Evolutionary conservation across 1,140 invertebrate genomes (phyloP).

Genomic region (Lanistes nyassanus): DNA sequence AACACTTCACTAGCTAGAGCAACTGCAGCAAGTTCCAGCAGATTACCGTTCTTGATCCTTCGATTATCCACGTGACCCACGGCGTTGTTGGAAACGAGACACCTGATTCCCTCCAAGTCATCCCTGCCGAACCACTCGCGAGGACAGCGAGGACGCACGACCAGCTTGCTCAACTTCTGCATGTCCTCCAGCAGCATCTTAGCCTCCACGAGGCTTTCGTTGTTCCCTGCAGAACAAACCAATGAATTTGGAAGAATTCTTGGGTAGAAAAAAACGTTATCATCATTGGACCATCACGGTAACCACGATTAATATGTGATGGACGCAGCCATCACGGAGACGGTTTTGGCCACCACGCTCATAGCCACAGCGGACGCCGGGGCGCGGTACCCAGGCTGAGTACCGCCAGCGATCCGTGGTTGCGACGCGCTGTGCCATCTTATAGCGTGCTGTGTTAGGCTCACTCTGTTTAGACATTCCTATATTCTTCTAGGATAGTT

Average conservation of each 20-base stretch:
- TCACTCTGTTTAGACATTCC: too few species aligned
- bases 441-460: too few species aligned
- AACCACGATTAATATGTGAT: too few species aligned
- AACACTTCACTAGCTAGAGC: too few species aligned
- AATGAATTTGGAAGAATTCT: neutral
- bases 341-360: too few species aligned
- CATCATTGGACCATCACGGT: neutral
- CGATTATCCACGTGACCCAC: conserved; percentile 21
- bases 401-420: too few species aligned
- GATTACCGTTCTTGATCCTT: neutral
- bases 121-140: conserved; percentile 36
- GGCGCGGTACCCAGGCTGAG: too few species aligned
- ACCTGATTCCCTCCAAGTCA: conserved; percentile 23
- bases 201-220: conserved; percentile 29
- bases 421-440: too few species aligned
- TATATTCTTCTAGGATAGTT: too few species aligned
- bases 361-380: too few species aligned
- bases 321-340: too few species aligned
- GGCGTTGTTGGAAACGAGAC: conserved; percentile 24
- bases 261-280: neutral
- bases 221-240: conserved; percentile 22
- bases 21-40: neutral
- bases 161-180: conserved; percentile 25
- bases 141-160: conserved; percentile 24
- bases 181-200: conserved; percentile 25